Evolutionary conservation across 35 echinoderm and acorn worm species (phyloP).

Genomic region (Apostichopus californicus): DNA sequence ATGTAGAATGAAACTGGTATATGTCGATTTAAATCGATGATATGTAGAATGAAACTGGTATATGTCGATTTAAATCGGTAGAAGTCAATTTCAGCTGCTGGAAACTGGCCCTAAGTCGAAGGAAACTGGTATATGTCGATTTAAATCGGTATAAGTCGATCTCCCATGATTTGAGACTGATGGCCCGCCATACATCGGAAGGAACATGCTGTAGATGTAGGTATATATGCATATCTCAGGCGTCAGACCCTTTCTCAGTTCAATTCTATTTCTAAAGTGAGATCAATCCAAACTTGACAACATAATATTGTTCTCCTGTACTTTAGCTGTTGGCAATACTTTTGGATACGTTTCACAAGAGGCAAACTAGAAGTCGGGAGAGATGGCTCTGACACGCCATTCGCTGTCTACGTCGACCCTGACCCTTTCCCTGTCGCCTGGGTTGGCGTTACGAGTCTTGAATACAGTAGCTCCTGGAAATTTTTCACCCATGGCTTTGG

Average conservation of each 20-base stretch:
- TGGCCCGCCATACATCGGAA: no score
- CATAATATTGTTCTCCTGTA: background rate
- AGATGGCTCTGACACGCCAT: background rate
- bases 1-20: no score
- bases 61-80: no score
- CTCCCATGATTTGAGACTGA: no score
- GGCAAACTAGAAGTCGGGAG: conserved; percentile 10
- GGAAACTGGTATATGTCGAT: no score
- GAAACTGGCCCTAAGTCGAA: no score
- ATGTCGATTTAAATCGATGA: no score
- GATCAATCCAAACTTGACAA: no score
- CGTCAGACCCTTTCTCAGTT: background rate
- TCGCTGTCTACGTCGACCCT: conserved; percentile 3
- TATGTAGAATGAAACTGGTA: no score
- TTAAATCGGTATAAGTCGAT: no score
- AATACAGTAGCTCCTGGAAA: background rate
- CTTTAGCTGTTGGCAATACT: conserved; percentile 35
- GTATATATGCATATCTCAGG: background rate
- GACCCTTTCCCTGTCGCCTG: background rate
- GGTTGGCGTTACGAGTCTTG: conserved; percentile 19
- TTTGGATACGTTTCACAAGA: conserved; percentile 20
- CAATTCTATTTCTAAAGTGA: no score
- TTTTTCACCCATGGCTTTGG: conserved; percentile 17
- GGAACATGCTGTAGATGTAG: background rate
- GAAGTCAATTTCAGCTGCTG: no score